Evolutionary conservation across 2,888 invertebrate genomes (phyloP).

Genomic region (Hedychridium roseum): DNA sequence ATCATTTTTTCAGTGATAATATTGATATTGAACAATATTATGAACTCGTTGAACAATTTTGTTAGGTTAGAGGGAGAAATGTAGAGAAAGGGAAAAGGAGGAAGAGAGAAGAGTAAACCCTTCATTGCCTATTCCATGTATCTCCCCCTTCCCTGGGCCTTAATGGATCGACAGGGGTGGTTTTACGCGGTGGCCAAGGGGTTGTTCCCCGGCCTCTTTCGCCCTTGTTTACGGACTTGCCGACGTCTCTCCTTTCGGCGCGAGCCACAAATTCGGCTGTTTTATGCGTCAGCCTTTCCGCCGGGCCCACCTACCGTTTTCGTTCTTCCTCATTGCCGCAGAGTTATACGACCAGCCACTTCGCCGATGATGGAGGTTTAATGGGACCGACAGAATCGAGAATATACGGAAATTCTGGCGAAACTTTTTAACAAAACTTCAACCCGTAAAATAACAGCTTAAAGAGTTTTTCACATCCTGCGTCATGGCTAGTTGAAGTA

Average conservation of each 20-base stretch:
- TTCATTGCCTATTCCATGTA: slow-evolving; percentile 32
- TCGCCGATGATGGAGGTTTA: not conserved
- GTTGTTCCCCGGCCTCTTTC: slow-evolving; percentile 31
- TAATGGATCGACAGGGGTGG: slow-evolving; percentile 42
- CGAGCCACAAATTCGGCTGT: slow-evolving; percentile 40
- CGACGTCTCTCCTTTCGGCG: slow-evolving; percentile 17
- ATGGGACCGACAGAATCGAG: no score
- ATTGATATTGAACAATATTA: no score
- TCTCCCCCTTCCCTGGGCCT: slow-evolving; percentile 25
- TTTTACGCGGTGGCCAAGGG: slow-evolving; percentile 33
- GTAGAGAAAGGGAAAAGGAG: not conserved
- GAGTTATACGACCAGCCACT: not conserved
- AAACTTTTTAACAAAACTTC: no score
- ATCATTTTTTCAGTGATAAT: no score
- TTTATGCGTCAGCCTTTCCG: slow-evolving; percentile 34
- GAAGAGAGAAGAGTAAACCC: slow-evolving; percentile 30
- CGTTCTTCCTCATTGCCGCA: no score
- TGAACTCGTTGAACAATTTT: no score
- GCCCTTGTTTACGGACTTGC: slow-evolving; percentile 30
- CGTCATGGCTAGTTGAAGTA: no score
- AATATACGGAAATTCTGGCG: no score
- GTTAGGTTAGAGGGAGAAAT: slow-evolving; percentile 6
- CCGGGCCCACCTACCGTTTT: slow-evolving; percentile 15
- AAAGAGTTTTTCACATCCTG: no score
- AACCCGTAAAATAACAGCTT: no score